These are phyloP conservation scores for Bombylius major DNA, from an alignment of 2,888 invertebrate species.

Conservation along the genomic window DNA sequence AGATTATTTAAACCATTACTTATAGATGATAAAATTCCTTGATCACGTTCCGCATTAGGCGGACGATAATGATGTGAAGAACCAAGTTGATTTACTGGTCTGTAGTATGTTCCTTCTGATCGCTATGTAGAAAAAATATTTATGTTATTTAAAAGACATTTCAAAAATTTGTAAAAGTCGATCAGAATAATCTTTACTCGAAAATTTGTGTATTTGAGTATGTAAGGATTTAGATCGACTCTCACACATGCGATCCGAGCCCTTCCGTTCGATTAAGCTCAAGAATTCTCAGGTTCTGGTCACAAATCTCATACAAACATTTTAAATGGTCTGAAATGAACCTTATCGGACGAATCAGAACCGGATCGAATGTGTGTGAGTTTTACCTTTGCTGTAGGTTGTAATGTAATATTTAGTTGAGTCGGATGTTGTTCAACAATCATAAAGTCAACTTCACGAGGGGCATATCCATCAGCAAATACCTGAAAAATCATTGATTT, in stretches of 20 bases:
- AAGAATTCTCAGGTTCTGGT: no score
- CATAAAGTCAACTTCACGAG: conserved; percentile 73
- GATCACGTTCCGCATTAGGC: conserved; percentile 35
- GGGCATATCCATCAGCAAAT: conserved; percentile 70
- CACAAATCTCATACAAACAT: no score
- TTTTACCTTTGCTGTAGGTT: conserved; percentile 57
- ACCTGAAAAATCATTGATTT: conserved; percentile 42
- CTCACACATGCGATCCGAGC: no score
- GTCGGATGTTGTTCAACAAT: conserved; percentile 79
- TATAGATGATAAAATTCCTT: conserved; percentile 61
- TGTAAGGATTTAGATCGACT: no score
- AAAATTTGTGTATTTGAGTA: no score
- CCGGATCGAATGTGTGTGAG: background rate
- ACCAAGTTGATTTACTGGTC: conserved; percentile 43
- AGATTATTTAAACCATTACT: conserved; percentile 65
- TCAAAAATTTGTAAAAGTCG: background rate
- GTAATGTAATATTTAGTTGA: conserved; percentile 67
- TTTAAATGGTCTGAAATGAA: no score
- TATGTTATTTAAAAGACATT: background rate
- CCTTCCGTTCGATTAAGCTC: no score
- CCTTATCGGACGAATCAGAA: no score
- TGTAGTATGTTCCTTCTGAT: conserved; percentile 53
- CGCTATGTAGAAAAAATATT: conserved; percentile 38
- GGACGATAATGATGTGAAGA: conserved; percentile 40
- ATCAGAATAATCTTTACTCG: background rate